Evolutionary conservation across 2,797 vertebrate genomes (phyloP).

Genomic region (Anguilla marmorata): DNA sequence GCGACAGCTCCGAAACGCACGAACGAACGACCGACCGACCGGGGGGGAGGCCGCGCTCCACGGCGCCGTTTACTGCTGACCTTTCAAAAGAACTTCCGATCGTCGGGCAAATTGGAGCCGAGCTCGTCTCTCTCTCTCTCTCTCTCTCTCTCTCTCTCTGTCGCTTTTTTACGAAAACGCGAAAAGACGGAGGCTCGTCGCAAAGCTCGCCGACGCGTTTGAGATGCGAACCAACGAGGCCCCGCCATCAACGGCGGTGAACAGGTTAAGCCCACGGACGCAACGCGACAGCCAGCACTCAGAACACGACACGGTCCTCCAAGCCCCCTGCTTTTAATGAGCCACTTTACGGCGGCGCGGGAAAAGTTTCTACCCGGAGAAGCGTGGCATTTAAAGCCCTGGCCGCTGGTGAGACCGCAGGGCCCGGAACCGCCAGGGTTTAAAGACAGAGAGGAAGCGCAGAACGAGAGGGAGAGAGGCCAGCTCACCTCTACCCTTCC

Average conservation of each 20-base stretch:
- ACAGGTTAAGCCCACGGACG: background rate
- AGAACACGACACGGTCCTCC: background rate
- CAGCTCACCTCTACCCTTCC: slow-evolving; percentile 38
- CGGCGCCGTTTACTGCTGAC: background rate
- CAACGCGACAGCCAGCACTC: background rate
- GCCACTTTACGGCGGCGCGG: background rate
- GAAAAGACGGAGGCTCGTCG: background rate
- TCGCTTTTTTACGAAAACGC: background rate
- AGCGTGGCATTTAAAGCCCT: background rate
- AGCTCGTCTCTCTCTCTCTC: background rate
- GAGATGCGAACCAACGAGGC: background rate
- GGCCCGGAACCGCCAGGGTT: background rate
- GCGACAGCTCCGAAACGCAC: slow-evolving; percentile 12
- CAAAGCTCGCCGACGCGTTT: background rate
- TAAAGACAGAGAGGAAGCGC: background rate
- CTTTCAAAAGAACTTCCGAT: slow-evolving; percentile 3
- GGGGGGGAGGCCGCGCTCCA: background rate
- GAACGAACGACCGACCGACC: slow-evolving; percentile 1
- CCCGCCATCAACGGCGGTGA: too few species aligned
- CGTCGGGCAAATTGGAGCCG: slow-evolving; percentile 8
- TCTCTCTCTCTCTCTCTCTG: background rate
- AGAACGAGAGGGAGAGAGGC: slow-evolving; percentile 13
- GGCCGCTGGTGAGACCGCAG: background rate
- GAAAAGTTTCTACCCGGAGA: background rate
- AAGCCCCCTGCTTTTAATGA: slow-evolving; percentile 20